These are phyloP conservation scores for Erythrocercus mccallii DNA, from an alignment of 2,113 vertebrate species.

Conservation along the genomic window DNA sequence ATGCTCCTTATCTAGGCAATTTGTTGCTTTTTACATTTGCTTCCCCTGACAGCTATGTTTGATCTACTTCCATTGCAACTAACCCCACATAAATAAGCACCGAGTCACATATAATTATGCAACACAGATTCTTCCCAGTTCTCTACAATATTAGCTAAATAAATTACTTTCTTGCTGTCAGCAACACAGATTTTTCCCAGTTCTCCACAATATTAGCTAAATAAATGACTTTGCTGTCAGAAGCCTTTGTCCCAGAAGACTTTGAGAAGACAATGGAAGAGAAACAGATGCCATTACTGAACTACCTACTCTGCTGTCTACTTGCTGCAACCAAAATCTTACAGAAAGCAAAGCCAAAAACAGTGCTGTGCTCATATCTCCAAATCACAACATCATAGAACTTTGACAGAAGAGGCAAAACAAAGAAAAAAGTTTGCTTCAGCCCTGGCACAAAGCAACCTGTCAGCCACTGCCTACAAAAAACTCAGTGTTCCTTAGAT, in stretches of 20 bases:
- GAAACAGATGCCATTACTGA: background rate
- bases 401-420: background rate
- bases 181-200: background rate
- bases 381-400: background rate
- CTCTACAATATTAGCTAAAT: background rate
- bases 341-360: background rate
- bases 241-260: background rate
- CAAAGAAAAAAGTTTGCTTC: background rate
- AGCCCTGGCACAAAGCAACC: background rate
- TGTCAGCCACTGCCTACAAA: background rate
- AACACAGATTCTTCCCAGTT: background rate
- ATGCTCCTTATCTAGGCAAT: conserved; percentile 45
- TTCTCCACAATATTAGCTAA: background rate
- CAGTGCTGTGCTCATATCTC: background rate
- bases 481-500: background rate
- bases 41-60: background rate
- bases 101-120: background rate
- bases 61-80: conserved; percentile 29
- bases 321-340: background rate
- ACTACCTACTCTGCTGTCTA: background rate
- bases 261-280: background rate
- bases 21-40: conserved; percentile 2
- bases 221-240: conserved; percentile 16
- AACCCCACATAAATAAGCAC: conserved; percentile 3
- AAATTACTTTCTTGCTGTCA: conserved; percentile 7